Evolutionary conservation across 2,888 invertebrate species (phyloP), one percentile per base, ranked within the genome.

Genomic region (Alsophila aescularia): DNA sequence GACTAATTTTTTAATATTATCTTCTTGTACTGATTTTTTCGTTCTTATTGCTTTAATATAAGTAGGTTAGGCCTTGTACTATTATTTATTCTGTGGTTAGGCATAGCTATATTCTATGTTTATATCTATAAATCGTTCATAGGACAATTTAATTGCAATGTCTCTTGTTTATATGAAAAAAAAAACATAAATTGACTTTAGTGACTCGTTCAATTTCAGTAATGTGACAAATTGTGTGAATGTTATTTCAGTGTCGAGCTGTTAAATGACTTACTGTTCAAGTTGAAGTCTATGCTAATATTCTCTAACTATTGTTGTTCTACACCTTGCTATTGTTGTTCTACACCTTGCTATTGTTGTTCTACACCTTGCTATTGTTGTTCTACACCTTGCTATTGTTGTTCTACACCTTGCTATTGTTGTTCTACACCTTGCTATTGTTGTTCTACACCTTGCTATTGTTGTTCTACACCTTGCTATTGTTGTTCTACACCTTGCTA

Each of bases 201-300:
- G 24, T 24, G 24, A 8, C 24, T 48, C 39, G 32, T 18, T 31
- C 32, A 48, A 47, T 53, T 43, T 48, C 43, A 24, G 32, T 43
- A 24, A 37, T 43, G 44, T 21, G 15, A 34, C 40, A 34, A 27
- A 27, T 40, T 43, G 24, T 24, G 21, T 27, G 27, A 14, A 15
- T 31, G 27, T 39, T 36, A 32, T 35, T 24, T 27, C 12, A 15
- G 34, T n/a, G 10, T 8, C 8, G n/a, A n/a, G n/a, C 29, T 29
- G 8, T 29, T n/a, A 29, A 21, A 21, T 7, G 21, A 21, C 21
- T n/a, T 24, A 29, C 0, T 29, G 3, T 29, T 29, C 29, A 29
- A 3, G n/a, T 29, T 29, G 29, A 29, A 29, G 29, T 7, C 24
- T 24, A 18, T 27, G n/a, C 10, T 29, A 29, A n/a, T 29, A 8